Evolutionary conservation across 2,888 invertebrate genomes (phyloP).

Genomic region (Drosophila subsilvestris): DNA sequence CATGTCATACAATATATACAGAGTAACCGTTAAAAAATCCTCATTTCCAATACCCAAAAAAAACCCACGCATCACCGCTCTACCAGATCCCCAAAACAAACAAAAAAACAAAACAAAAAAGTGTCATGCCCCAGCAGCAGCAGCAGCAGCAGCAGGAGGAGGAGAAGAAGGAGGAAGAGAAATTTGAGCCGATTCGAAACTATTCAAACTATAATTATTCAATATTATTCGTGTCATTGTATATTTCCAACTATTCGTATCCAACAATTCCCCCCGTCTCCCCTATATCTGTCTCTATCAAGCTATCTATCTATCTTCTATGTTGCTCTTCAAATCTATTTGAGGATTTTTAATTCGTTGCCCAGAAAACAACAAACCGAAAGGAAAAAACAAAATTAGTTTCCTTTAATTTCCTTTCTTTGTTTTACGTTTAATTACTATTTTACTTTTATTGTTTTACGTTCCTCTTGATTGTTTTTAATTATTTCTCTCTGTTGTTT

Average conservation of each 20-base stretch:
- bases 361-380: conserved; percentile 16
- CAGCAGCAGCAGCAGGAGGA: conserved; percentile 15
- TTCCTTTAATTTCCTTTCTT: conserved; percentile 19
- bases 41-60: neutral
- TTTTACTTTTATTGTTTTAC: conserved; percentile 45
- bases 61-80: neutral
- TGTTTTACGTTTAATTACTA: conserved; percentile 21
- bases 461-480: conserved; percentile 46
- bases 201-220: conserved; percentile 43
- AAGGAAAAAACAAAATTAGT: conserved; percentile 28
- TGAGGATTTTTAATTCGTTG: conserved; percentile 41
- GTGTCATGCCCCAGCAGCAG: conserved; percentile 7
- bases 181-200: conserved; percentile 34
- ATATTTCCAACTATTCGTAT: conserved; percentile 44
- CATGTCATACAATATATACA: conserved; percentile 20
- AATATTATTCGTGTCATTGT: conserved; percentile 69
- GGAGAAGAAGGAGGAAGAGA: conserved; percentile 16
- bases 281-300: conserved; percentile 29
- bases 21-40: neutral
- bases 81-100: neutral
- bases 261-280: conserved; percentile 21
- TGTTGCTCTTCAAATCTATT: conserved; percentile 36
- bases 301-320: conserved; percentile 37
- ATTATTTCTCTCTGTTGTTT: conserved; percentile 22
- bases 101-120: neutral